A percentile compares a stretch with the other conserved stretches of the same genome.
phyloP scores from a whole-genome alignment of 2,113 vertebrate genomes.

The Sminthopsis crassicaudata region DNA sequence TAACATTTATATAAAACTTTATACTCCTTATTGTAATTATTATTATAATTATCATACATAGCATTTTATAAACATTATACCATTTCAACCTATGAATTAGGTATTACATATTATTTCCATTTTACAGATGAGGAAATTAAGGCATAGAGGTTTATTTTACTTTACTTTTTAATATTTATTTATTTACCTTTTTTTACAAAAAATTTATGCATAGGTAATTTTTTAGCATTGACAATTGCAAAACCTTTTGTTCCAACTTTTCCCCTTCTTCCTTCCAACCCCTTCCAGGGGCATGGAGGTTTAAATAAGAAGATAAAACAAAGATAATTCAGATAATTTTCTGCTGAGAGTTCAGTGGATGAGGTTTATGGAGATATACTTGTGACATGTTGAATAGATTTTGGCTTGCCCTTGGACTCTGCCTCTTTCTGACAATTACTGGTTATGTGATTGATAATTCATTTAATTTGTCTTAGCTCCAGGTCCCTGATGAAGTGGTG shows the following conservation, averaged over 20 bases:
- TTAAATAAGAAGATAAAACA: background rate
- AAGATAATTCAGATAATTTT: background rate
- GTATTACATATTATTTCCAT: background rate
- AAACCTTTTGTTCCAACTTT: too few species aligned
- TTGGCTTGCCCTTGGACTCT: background rate
- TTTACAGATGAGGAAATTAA: background rate
- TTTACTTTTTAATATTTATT: too few species aligned
- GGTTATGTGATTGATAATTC: background rate
- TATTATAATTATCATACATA: background rate
- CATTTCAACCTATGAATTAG: background rate
- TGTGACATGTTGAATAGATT: background rate
- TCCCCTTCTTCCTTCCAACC: too few species aligned
- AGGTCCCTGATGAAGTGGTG: background rate
- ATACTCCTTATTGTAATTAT: background rate
- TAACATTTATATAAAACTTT: background rate
- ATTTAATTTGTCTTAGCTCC: background rate
- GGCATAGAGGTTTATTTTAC: background rate
- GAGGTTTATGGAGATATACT: background rate
- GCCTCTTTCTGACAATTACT: background rate
- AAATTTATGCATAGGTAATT: too few species aligned
- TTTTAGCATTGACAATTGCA: too few species aligned
- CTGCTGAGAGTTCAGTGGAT: background rate
- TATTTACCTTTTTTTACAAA: too few species aligned
- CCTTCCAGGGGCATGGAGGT: too few species aligned
- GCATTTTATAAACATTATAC: background rate